Conservation (phyloP, 2,797 vertebrate genomes). For the Myioborus miniatus region DNA sequence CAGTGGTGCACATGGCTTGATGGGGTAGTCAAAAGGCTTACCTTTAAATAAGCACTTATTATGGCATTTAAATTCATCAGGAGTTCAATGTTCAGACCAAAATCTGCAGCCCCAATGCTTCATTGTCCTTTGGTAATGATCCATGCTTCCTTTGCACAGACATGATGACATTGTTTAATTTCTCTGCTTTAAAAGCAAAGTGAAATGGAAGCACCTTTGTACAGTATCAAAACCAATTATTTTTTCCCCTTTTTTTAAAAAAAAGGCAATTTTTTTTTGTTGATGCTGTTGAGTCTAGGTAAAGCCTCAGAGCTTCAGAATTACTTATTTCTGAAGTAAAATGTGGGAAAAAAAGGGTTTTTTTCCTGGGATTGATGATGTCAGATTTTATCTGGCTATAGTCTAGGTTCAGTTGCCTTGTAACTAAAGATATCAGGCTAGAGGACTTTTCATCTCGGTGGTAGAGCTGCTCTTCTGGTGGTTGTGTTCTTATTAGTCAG, state of each 20-base stretch:
- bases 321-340: neutral
- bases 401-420: neutral
- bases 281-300: neutral
- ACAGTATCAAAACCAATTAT: neutral
- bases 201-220: neutral
- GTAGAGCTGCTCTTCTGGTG: neutral
- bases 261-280: neutral
- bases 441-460: neutral
- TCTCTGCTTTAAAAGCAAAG: neutral
- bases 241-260: rapidly evolving
- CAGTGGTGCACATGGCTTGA: neutral
- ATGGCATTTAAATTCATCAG: neutral
- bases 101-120: neutral
- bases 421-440: neutral
- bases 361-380: neutral
- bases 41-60: neutral
- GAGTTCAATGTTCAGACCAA: neutral
- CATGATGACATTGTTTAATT: neutral
- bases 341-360: rapidly evolving
- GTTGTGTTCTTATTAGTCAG: neutral
- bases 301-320: neutral
- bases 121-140: neutral
- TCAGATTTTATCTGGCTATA: neutral
- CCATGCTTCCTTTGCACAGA: neutral
- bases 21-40: neutral